Conservation (phyloP, 37 sponge, comb jelly and placozoan genomes). For the Ephydatia muelleri region DNA sequence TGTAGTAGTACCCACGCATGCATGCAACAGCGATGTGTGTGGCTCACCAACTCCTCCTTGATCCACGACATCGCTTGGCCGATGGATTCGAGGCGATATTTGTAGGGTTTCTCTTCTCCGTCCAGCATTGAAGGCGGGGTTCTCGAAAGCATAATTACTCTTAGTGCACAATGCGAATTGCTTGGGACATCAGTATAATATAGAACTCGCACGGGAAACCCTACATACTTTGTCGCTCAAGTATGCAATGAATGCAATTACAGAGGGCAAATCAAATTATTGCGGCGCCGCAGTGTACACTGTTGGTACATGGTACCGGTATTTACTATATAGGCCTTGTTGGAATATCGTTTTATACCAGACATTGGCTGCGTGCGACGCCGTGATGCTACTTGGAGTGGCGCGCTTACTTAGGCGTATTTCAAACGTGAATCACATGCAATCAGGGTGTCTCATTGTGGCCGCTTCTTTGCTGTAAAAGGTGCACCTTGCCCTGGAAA, state of each 20-base stretch:
- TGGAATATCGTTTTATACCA: too few species aligned
- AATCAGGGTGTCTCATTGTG: neutral
- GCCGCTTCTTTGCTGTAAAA: too few species aligned
- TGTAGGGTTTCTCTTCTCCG: neutral
- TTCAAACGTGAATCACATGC: neutral
- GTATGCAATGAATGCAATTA: neutral
- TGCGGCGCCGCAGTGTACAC: too few species aligned
- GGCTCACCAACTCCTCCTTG: conserved; percentile 58
- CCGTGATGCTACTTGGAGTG: neutral
- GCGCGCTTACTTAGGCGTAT: neutral
- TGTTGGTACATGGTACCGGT: too few species aligned
- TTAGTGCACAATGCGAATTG: neutral
- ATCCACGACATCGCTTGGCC: conserved; percentile 61
- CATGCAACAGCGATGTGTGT: too few species aligned
- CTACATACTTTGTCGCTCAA: neutral
- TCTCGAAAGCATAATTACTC: neutral
- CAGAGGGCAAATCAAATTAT: neutral
- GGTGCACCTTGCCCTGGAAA: too few species aligned
- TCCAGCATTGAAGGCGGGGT: conserved; percentile 4
- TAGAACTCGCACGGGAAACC: neutral
- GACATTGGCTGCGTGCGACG: neutral
- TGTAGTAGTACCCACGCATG: too few species aligned
- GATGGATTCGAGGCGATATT: conserved; percentile 29
- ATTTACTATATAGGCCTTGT: too few species aligned
- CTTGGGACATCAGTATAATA: neutral